Percentiles rank a stretch among this genome's conserved stretches.
Conservation (phyloP, 1,140 invertebrate species). For the Heliconius congener region DNA sequence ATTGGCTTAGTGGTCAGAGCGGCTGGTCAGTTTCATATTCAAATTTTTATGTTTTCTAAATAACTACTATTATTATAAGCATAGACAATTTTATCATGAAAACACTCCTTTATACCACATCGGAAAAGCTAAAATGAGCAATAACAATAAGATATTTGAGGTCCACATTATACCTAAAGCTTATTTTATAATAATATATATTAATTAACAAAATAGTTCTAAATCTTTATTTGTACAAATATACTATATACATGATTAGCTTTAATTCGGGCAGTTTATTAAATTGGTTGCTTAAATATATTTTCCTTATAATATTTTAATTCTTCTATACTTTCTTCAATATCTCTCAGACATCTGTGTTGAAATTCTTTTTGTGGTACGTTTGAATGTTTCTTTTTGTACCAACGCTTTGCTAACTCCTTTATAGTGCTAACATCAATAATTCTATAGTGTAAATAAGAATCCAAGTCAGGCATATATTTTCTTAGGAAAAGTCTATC, state of each 20-base stretch:
- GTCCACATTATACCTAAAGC: no score
- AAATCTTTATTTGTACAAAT: not conserved
- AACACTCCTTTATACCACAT: no score
- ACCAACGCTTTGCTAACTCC: constrained; percentile 91
- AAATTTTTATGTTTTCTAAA: no score
- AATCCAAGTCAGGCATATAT: constrained; percentile 88
- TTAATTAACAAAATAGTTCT: not conserved
- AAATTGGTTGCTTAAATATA: constrained; percentile 57
- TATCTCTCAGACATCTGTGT: constrained; percentile 92
- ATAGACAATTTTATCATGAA: no score
- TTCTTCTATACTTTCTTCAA: constrained; percentile 93
- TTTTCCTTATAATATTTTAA: constrained; percentile 86
- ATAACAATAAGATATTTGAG: no score
- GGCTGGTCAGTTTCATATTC: no score
- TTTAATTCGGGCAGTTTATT: not conserved
- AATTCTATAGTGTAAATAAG: constrained; percentile 95
- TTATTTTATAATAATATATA: not conserved
- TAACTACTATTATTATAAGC: no score
- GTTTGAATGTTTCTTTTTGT: constrained; percentile 81
- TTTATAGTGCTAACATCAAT: constrained; percentile 96
- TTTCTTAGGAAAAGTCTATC: constrained; percentile 90
- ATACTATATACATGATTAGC: not conserved
- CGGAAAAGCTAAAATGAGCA: no score
- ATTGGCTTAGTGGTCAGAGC: no score
- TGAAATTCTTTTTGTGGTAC: constrained; percentile 84